Base-by-base conservation (phyloP, 2,113 vertebrate species). In the Cryptomyrus ogoouensis region DNA sequence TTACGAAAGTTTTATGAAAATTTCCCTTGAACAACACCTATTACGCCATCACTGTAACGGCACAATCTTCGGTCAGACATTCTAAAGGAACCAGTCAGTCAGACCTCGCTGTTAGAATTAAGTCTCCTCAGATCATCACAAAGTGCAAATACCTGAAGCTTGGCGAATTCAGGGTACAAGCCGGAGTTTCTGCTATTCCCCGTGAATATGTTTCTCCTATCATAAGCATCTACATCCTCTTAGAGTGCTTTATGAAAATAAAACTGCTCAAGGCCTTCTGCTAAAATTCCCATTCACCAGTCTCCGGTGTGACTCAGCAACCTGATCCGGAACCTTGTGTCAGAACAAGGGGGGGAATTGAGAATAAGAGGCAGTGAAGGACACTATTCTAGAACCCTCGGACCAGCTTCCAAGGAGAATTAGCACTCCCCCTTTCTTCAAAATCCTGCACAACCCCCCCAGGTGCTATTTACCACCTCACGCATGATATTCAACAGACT, bases 111-210 rank as follows among this genome's bases (percentile, higher is more conserved):
- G 42, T 83, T 24, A 84, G 46, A 46, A 21, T 47, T 24, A 84
- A 84, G 83, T 84, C 42, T 44, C 83, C 83, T 47, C 83, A 46
- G 83, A 47, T 84, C 31, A 83, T 21, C 77, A 83, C 77, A 83
- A 42, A 84, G 83, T 84, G 83, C 83, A 84, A 84, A 47, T 47
- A 84, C 17, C 44, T 47, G 44, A 84, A 84, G 83, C 7, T 47
- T 47, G 7, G 44, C 3, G 1, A 84, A 44, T 47, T 44, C 83
- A 84, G 21, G 46, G 8, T 42, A 84, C 83, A 47, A 19, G 17
- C 24, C 1, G 24, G 9, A 84, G 19, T n/a, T 44, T 21, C 83
- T 47, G 39, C 8, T n/a, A 8, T 46, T 47, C 35, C n/a, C 44
- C 8, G 3, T 47, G 2, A n/a, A 47, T 3, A 47, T 84, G 17